Evolutionary conservation across 2,113 vertebrate genomes (phyloP).

Genomic region (Pimephales promelas): DNA sequence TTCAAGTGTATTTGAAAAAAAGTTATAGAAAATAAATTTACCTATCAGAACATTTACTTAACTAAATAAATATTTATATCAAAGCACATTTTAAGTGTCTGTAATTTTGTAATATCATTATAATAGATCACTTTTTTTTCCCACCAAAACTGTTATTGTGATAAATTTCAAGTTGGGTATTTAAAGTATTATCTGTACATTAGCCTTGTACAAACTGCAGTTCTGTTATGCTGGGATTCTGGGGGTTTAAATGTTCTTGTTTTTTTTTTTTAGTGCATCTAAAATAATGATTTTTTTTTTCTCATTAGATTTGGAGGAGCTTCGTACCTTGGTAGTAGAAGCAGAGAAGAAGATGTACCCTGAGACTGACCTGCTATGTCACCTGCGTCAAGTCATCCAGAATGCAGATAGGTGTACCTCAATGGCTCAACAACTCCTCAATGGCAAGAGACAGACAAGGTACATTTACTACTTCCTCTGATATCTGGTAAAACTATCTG

Average conservation of each 20-base stretch:
- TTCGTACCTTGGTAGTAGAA: conserved; percentile 88
- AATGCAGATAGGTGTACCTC: conserved; percentile 91
- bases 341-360: conserved; percentile 88
- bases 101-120: too few species aligned
- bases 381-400: conserved; percentile 80
- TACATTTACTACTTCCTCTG: conserved; percentile 49
- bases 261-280: not conserved
- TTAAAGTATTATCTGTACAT: too few species aligned
- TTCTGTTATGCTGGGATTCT: not conserved
- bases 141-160: not conserved
- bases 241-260: not conserved
- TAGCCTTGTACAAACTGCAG: not conserved
- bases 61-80: too few species aligned
- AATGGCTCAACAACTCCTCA: conserved; percentile 93
- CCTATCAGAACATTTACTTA: too few species aligned
- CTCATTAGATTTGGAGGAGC: conserved; percentile 82
- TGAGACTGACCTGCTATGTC: conserved; percentile 82
- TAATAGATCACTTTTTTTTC: too few species aligned
- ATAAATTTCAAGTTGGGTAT: not conserved
- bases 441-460: conserved; percentile 94
- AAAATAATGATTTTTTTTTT: not conserved
- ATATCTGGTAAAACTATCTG: not conserved
- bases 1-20: too few species aligned
- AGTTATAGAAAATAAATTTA: too few species aligned
- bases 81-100: too few species aligned